Evolutionary conservation across 2,113 vertebrate genomes (phyloP), one percentile per base, ranked within the genome.

Genomic region (Laterallus jamaicensis): DNA sequence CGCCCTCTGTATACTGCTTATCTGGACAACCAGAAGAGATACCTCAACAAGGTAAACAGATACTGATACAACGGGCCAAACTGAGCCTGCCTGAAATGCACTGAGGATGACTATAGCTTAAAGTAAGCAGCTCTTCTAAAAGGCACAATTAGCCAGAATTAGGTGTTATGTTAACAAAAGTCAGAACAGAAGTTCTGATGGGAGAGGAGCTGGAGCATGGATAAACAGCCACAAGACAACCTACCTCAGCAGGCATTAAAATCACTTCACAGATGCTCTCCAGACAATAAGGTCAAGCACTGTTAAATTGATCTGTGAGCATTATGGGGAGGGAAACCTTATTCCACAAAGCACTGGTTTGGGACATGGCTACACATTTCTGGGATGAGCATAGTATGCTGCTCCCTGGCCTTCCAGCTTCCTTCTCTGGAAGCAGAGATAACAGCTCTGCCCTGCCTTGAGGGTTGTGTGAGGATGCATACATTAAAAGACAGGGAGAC

Each of bases 401-500:
- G 24, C 29, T 92, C 62, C 28, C 56, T 37, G 49, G 31, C 25
- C 22, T 62, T 90, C 14, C 58, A 92, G 52, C 39, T 76, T 89
- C 44, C 32, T 73, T 20, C 62, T 60, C 49, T 62, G 54, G 25
- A 69, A 89, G 67, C 6, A 3, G 58, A 89, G 70, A 11, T 42
- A 89, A 68, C 18, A 85, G 56, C 54, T 84, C 50, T 32, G 88
- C 66, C 24, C 77, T 79, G 56, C 39, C 82, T 52, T 66, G 52
- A 56, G 78, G 67, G 77, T 50, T 85, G 28, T 73, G 21, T 76
- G 71, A 87, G 91, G 89, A 97, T 82, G 87, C 62, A 77, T 63
- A 82, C 40, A 28, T 73, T 89, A 73, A 56, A 86, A 84, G 69
- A 39, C 66, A 78, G 58, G 11, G 42, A 92, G 95, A 95, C 15